Percentiles rank a stretch among this genome's conserved stretches.
Evolutionary conservation across 2,797 vertebrate genomes (phyloP).

Genomic region (Knipowitschia caucasica): DNA sequence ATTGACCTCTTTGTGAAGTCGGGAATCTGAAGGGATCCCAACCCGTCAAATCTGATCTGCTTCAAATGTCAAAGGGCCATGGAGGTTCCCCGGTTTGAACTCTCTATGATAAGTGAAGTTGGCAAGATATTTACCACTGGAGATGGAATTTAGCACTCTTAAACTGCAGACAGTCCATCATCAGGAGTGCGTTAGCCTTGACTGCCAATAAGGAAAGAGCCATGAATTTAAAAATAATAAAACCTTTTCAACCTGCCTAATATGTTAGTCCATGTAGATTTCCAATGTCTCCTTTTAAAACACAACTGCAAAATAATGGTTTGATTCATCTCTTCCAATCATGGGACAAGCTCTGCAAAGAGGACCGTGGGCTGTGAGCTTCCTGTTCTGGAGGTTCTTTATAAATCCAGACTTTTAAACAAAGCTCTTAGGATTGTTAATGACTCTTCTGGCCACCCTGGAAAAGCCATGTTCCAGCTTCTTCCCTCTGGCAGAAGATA

Average conservation of each 20-base stretch:
- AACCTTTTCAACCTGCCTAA: conserved; percentile 66
- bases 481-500: no score
- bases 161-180: conserved; percentile 76
- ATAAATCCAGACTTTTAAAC: no score
- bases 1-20: conserved; percentile 72
- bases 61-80: conserved; percentile 76
- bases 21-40: conserved; percentile 65
- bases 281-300: no score
- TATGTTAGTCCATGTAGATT: no score
- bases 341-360: no score
- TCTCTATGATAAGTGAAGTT: conserved; percentile 64
- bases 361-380: no score
- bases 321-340: no score
- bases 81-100: conserved; percentile 43
- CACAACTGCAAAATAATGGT: no score
- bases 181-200: conserved; percentile 77
- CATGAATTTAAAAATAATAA: conserved; percentile 76
- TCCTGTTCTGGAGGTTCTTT: no score
- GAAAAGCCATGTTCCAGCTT: no score
- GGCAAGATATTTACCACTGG: conserved; percentile 75
- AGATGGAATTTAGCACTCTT: conserved; percentile 77
- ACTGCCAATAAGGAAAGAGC: conserved; percentile 62
- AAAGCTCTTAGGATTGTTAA: no score
- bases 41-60: conserved; percentile 76
- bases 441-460: no score